Conservation (phyloP, 2,888 invertebrate genomes). For the Bellardia pandia region DNA sequence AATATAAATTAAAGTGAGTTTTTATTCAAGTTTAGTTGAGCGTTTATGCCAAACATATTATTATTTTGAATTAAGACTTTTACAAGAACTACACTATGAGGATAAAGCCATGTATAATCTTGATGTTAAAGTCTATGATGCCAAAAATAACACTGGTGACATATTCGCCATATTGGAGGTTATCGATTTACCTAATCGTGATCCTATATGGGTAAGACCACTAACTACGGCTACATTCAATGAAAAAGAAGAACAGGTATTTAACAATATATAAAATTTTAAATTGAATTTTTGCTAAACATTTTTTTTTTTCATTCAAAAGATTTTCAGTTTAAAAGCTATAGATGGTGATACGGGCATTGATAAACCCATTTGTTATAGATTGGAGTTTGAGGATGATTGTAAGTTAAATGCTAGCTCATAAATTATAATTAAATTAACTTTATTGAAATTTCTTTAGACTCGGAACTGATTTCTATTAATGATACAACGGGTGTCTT, state of each 20-base stretch:
- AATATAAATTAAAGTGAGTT: slow-evolving; percentile 84
- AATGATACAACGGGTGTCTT: slow-evolving; percentile 74
- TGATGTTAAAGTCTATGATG: slow-evolving; percentile 85
- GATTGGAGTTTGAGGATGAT: slow-evolving; percentile 82
- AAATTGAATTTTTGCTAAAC: background rate
- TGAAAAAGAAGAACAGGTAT: slow-evolving; percentile 84
- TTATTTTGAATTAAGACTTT: slow-evolving; percentile 60
- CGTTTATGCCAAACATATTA: too few relatives aligned
- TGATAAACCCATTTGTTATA: slow-evolving; percentile 85
- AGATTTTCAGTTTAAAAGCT: slow-evolving; percentile 85
- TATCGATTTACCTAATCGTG: slow-evolving; percentile 86
- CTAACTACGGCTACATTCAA: slow-evolving; percentile 86
- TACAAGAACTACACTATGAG: slow-evolving; percentile 84
- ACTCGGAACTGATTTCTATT: slow-evolving; percentile 74
- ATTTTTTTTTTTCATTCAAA: slow-evolving; percentile 24
- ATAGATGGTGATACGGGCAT: slow-evolving; percentile 88
- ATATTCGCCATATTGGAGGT: slow-evolving; percentile 86
- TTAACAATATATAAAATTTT: background rate
- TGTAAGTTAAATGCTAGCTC: slow-evolving; percentile 78
- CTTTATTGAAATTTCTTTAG: slow-evolving; percentile 60
- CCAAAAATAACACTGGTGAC: slow-evolving; percentile 78
- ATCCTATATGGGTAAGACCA: slow-evolving; percentile 86
- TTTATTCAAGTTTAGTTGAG: slow-evolving; percentile 61
- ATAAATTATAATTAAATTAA: background rate
- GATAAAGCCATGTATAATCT: slow-evolving; percentile 86